Percentiles rank a stretch among this genome's conserved stretches.
Evolutionary conservation across 2,888 invertebrate genomes (phyloP).

Genomic region (Lobophora halterata): DNA sequence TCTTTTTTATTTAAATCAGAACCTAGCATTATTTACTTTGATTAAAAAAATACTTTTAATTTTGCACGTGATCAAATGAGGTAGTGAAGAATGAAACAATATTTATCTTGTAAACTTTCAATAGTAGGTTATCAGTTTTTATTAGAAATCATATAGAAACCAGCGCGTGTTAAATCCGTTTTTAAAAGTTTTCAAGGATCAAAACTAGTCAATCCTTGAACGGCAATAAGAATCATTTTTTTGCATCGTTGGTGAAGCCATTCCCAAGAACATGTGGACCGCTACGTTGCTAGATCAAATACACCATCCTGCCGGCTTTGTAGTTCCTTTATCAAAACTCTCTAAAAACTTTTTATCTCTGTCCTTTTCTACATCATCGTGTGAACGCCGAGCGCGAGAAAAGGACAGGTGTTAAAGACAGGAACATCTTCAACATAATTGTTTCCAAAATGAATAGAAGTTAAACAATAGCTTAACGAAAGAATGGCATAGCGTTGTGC

Average conservation of each 20-base stretch:
- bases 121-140: too few relatives aligned
- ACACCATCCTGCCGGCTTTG: slow-evolving; percentile 77
- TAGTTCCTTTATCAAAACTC: slow-evolving; percentile 72
- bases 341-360: slow-evolving; percentile 55
- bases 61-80: too few relatives aligned
- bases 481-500: slow-evolving; percentile 50
- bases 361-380: slow-evolving; percentile 49
- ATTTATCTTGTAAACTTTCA: too few relatives aligned
- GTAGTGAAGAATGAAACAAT: too few relatives aligned
- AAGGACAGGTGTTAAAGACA: slow-evolving; percentile 43
- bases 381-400: slow-evolving; percentile 35
- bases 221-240: slow-evolving; percentile 63
- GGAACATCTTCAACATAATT: slow-evolving; percentile 62
- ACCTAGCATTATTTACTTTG: too few relatives aligned
- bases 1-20: too few relatives aligned
- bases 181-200: slow-evolving; percentile 38
- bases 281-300: slow-evolving; percentile 79
- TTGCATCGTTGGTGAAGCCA: slow-evolving; percentile 73
- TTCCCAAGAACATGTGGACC: slow-evolving; percentile 79
- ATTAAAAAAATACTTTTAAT: too few relatives aligned
- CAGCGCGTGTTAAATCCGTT: too few relatives aligned
- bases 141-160: too few relatives aligned
- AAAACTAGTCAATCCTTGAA: slow-evolving; percentile 42
- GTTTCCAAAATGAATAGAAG: slow-evolving; percentile 67
- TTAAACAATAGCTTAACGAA: slow-evolving; percentile 57